Conservation (phyloP, 2,797 vertebrate species). For the Halcyon badia region DNA sequence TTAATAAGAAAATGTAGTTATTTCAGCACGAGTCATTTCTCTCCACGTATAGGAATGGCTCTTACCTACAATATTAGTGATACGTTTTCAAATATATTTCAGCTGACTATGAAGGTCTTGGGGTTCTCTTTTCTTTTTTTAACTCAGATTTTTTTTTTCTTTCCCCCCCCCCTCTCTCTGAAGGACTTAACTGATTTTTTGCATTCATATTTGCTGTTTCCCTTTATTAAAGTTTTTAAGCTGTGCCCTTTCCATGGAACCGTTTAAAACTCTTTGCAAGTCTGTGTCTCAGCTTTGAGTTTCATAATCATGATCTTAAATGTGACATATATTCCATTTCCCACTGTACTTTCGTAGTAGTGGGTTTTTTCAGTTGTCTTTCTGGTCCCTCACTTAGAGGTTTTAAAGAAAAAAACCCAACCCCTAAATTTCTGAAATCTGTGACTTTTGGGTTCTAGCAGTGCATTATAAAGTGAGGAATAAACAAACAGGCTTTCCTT, state of each 20-base stretch:
- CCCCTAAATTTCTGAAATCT: not conserved
- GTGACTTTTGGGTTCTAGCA: not conserved
- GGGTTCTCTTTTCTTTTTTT: not conserved
- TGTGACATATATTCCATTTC: not conserved
- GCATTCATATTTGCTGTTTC: not conserved
- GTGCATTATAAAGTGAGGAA: not conserved
- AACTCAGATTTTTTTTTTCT: not conserved
- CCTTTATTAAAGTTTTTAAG: not conserved
- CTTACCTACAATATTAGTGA: not conserved
- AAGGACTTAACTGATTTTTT: not conserved
- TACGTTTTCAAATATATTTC: not conserved
- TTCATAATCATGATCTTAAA: constrained; percentile 1
- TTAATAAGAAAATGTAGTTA: not conserved
- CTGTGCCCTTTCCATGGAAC: not conserved
- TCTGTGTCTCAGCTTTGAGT: not conserved
- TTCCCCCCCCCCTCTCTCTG: not conserved
- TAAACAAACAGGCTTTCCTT: not conserved
- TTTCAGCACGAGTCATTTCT: not conserved
- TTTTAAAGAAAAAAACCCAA: not conserved
- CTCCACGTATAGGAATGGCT: not conserved
- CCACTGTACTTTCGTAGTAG: not conserved
- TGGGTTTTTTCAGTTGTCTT: constrained; percentile 10
- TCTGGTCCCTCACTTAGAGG: not conserved
- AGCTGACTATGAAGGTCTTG: not conserved
- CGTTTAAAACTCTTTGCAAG: constrained; percentile 16